Evolutionary conservation across 1,140 invertebrate genomes (phyloP), one percentile per base, ranked within the genome.

Genomic region (Odontomachus brunneus): DNA sequence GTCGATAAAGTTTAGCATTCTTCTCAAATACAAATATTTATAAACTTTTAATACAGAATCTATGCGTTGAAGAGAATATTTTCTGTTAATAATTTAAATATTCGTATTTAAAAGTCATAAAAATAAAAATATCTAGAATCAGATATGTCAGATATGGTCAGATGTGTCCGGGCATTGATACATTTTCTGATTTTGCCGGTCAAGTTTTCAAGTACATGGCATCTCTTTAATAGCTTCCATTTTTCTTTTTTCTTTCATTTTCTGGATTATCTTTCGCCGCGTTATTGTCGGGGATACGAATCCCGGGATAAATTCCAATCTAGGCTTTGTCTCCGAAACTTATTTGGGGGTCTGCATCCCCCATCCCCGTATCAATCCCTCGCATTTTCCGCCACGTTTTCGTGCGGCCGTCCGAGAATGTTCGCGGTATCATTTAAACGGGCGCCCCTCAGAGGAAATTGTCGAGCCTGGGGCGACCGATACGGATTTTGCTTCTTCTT

Each of bases 401-500:
- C 80, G 80, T 38, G 57, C 59, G 55, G 38, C 51, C 63, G 69
- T 15, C n/a, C 49, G 26, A 51, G 73, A 63, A 62, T 71, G 51
- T 59, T 72, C 57, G 11, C 38, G 29, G 38, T 48, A 53, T 57
- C 81, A 49, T 69, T 76, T 57, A 57, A 49, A 67, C 19, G 33
- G 22, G 49, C 63, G 12, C 49, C 75, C 51, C 44, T n/a, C n/a
- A n/a, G 55, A 81, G 63, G 69, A 87, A 87, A 84, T 80, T 84
- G 55, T 60, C 38, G 19, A 49, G 65, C 22, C n/a, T 1, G 59
- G 3, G 83, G 48, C 78, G 49, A 67, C 63, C 62, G 85, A 74
- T 80, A 67, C 48, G 73, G 85, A 74, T 84, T 80, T 80, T 73
- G 33, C 38, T 74, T 81, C 33, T 53, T 55, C 48, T 65, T 80